These are phyloP conservation scores for Drosophila rubida DNA, from an alignment of 2,888 invertebrate species.

Conservation along the genomic window DNA sequence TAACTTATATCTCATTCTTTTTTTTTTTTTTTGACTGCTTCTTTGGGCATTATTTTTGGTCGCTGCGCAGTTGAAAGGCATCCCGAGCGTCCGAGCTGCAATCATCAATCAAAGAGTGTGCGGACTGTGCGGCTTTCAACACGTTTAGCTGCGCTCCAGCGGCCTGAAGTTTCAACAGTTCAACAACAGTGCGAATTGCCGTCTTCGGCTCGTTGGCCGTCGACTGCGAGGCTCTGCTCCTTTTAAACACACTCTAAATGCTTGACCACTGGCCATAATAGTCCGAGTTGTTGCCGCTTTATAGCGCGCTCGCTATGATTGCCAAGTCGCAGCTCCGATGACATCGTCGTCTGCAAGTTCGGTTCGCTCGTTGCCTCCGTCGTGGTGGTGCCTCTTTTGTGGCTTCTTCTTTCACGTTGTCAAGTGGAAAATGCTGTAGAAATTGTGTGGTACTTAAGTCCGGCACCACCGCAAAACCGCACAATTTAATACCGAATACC, in stretches of 20 bases:
- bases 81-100: slow-evolving; percentile 65
- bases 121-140: slow-evolving; percentile 69
- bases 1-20: background rate
- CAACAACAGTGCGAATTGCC: no score
- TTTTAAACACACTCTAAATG: slow-evolving; percentile 65
- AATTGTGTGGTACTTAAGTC: slow-evolving; percentile 70
- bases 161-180: slow-evolving; percentile 71
- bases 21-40: slow-evolving; percentile 13
- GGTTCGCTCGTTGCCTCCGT: slow-evolving; percentile 23
- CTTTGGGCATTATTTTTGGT: slow-evolving; percentile 35
- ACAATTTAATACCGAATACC: slow-evolving; percentile 79
- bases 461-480: slow-evolving; percentile 76
- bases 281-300: slow-evolving; percentile 66
- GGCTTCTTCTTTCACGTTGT: slow-evolving; percentile 73
- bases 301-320: slow-evolving; percentile 51
- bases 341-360: slow-evolving; percentile 42
- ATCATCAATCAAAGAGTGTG: slow-evolving; percentile 76
- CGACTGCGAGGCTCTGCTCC: no score
- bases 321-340: slow-evolving; percentile 44
- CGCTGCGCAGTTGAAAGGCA: slow-evolving; percentile 67
- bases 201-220: no score
- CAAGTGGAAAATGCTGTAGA: slow-evolving; percentile 82
- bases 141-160: slow-evolving; percentile 72
- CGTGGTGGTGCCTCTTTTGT: slow-evolving; percentile 60
- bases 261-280: slow-evolving; percentile 77